These are phyloP conservation scores for Gymnobelideus leadbeateri DNA, from an alignment of 2,113 vertebrate species.

Conservation along the genomic window DNA sequence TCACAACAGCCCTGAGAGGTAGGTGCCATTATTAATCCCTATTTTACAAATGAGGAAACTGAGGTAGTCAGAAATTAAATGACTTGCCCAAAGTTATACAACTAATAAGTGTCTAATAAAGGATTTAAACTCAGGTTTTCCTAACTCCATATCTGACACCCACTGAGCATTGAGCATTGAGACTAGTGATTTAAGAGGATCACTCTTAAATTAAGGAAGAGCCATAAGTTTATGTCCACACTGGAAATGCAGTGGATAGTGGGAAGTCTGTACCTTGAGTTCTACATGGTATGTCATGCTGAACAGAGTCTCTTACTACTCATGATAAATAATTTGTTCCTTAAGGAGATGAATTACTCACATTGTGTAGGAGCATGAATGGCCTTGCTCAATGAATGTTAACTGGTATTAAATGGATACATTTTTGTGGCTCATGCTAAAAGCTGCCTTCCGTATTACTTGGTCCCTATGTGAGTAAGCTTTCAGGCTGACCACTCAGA, in stretches of 20 bases:
- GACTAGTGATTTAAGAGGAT: background rate
- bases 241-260: background rate
- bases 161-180: background rate
- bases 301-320: background rate
- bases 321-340: conserved; percentile 16
- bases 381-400: conserved; percentile 30
- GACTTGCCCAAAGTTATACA: background rate
- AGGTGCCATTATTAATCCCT: background rate
- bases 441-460: conserved; percentile 6
- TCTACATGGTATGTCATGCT: background rate
- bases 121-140: background rate
- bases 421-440: conserved; percentile 42
- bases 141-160: background rate
- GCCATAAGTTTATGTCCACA: background rate
- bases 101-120: background rate
- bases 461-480: conserved; percentile 14
- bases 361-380: conserved; percentile 38
- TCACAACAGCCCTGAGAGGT: background rate
- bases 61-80: background rate
- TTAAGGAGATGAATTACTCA: conserved; percentile 7
- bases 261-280: background rate
- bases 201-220: background rate
- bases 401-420: conserved; percentile 58
- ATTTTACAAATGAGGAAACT: background rate
- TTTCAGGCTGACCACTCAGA: conserved; percentile 7